phyloP scores from a whole-genome alignment of 2,113 vertebrate species.

The Chaetodon auriga region DNA sequence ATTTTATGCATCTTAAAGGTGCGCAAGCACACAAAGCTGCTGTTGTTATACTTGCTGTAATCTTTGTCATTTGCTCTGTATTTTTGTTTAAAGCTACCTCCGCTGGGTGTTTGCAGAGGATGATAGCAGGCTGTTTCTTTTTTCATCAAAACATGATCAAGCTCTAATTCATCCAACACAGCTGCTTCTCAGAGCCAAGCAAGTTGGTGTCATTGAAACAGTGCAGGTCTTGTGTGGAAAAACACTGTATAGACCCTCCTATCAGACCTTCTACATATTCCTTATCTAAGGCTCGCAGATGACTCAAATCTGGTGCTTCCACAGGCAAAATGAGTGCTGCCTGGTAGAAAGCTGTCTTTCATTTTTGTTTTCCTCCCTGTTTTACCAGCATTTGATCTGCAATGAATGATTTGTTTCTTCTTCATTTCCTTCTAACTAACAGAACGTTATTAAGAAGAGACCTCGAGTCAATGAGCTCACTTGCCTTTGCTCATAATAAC shows the following conservation, averaged over 20 bases:
- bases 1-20: no score
- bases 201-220: neutral
- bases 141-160: constrained; percentile 19
- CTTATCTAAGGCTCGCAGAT: neutral
- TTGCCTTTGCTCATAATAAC: neutral
- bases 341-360: neutral
- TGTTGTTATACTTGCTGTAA: no score
- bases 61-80: neutral
- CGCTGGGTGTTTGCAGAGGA: no score
- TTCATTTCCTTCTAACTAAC: neutral
- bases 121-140: neutral
- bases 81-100: neutral
- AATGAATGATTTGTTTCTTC: neutral
- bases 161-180: neutral
- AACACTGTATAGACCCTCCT: neutral
- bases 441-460: neutral
- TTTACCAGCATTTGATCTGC: neutral
- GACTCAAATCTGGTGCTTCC: neutral
- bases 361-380: neutral
- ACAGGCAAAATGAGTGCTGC: neutral
- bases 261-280: neutral
- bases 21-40: neutral
- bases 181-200: neutral
- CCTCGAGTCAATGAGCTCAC: neutral
- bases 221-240: neutral